Base-by-base conservation (phyloP, 1,140 invertebrate genomes). In the Drosophila carrolli region DNA sequence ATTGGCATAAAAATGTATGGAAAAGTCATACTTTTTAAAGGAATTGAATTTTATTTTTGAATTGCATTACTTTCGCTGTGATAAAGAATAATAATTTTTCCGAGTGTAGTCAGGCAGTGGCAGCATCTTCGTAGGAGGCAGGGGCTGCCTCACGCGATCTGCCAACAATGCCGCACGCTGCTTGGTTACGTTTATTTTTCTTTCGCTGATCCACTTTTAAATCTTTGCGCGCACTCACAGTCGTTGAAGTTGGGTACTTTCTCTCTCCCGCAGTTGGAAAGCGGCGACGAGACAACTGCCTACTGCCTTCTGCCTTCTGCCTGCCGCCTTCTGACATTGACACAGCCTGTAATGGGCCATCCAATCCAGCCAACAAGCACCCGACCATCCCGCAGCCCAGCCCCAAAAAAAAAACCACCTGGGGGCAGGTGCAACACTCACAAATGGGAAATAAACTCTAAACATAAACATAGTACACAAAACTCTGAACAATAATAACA, bases 201-300 rank as follows among this genome's bases (percentile, higher is more conserved):
- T 74, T 86, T 76, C 68, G 83, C 83, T 86, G 83, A 86, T 86
- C 83, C 83, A 86, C 83, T 86, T 86, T 86, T 88, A 83, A 88
- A 81, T 83, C 83, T 88, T 89, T 88, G 80, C 66, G 68, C 66
- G 65, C 67, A 70, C 65, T 71, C 37, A 29, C 65, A 75, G 57
- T 48, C 44, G 44, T 48, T 32, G 57, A 7, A 27, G 5, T 48
- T 40, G 23, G 59, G 41, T 75, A 76, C 74, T 77, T 77, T 77
- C 73, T 89, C 82, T 86, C 83, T 89, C 84, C 79, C 79, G 83
- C 79, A 79, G 77, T 83, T 88, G 84, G 81, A 85, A 85, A 85
- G 81, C 81, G 78, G 68, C 80, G 47, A 55, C 59, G 62, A 66
- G 65, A 46, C 65, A 67, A 65, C 66, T 66, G 57, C 62, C 57